These are phyloP conservation scores for Agonopterix heracliana DNA, from an alignment of 2,888 invertebrate genomes.

Conservation along the genomic window DNA sequence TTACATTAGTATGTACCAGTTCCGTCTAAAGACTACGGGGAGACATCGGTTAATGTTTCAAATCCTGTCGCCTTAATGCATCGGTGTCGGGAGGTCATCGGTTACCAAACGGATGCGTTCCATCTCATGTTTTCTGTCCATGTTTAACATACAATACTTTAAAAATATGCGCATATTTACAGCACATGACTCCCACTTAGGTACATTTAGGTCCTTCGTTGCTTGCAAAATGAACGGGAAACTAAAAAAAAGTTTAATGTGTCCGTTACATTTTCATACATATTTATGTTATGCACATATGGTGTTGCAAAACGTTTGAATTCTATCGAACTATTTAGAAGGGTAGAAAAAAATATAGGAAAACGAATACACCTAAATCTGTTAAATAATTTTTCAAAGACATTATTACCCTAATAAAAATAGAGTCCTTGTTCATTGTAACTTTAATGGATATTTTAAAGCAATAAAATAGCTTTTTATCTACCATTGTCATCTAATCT, in stretches of 20 bases:
- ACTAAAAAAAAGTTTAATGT: constrained; percentile 28
- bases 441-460: constrained; percentile 35
- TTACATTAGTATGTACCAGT: no score
- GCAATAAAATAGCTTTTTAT: constrained; percentile 45
- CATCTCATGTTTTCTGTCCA: constrained; percentile 38
- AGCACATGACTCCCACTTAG: constrained; percentile 22
- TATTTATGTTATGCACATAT: constrained; percentile 34
- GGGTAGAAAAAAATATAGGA: no score
- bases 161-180: constrained; percentile 63
- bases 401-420: no score
- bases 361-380: no score
- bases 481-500: constrained; percentile 40
- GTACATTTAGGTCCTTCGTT: constrained; percentile 26
- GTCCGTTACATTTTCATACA: constrained; percentile 35
- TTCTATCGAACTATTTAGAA: no score
- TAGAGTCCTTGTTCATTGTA: constrained; percentile 24
- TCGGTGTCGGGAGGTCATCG: constrained; percentile 50
- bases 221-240: constrained; percentile 43
- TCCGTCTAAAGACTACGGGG: neutral
- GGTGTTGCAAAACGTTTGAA: constrained; percentile 13
- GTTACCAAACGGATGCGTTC: constrained; percentile 50
- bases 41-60: constrained; percentile 37
- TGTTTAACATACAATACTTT: constrained; percentile 58
- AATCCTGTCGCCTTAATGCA: constrained; percentile 35
- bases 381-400: no score